phyloP scores from a whole-genome alignment of 2,888 invertebrate species.

The Drosophila picticornis region DNA sequence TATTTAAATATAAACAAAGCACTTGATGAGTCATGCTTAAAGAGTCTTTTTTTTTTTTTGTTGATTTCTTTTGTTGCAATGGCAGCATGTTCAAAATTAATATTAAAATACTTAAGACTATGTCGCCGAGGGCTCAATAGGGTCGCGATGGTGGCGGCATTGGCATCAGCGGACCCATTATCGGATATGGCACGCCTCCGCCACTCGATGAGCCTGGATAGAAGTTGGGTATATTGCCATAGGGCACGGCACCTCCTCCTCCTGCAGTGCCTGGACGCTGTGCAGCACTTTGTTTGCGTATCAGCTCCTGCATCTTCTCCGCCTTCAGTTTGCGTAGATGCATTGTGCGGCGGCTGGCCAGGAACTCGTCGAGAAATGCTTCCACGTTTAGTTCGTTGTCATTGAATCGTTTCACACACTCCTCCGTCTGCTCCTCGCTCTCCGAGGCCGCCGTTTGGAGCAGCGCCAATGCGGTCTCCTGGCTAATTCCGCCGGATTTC shows the following conservation, averaged over 20 bases:
- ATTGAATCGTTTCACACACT: slow-evolving; percentile 92
- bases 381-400: slow-evolving; percentile 90
- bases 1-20: slow-evolving; percentile 33
- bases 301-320: slow-evolving; percentile 94
- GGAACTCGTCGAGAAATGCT: slow-evolving; percentile 93
- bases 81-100: slow-evolving; percentile 50
- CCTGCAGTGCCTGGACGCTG: slow-evolving; percentile 60
- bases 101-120: background rate
- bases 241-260: slow-evolving; percentile 43
- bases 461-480: slow-evolving; percentile 94
- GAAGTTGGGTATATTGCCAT: slow-evolving; percentile 70
- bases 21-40: slow-evolving; percentile 46
- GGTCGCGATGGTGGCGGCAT: slow-evolving; percentile 95
- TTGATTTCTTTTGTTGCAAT: slow-evolving; percentile 23
- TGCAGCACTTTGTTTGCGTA: slow-evolving; percentile 83
- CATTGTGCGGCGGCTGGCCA: slow-evolving; percentile 90
- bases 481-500: slow-evolving; percentile 91
- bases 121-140: slow-evolving; percentile 50
- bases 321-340: slow-evolving; percentile 95
- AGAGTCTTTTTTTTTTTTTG: background rate
- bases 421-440: slow-evolving; percentile 97
- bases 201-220: slow-evolving; percentile 56
- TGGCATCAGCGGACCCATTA: slow-evolving; percentile 90
- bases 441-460: slow-evolving; percentile 96
- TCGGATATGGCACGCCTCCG: slow-evolving; percentile 83